Conservation (phyloP, 2,797 vertebrate species). For the Chloroceryle amazona region DNA sequence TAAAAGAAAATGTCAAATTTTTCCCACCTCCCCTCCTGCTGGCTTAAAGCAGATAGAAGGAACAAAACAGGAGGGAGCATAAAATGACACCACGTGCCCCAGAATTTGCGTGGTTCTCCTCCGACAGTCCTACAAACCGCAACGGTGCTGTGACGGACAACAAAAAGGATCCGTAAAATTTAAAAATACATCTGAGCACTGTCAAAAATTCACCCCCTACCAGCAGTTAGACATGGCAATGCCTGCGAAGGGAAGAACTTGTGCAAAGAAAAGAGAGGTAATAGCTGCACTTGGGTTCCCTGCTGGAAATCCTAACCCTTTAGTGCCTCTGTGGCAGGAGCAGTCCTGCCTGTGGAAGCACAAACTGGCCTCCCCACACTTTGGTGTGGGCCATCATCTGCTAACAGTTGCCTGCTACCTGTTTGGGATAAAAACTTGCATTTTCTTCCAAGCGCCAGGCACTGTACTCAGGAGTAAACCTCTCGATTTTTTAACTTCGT, state of each 20-base stretch:
- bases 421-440: background rate
- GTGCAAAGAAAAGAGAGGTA: background rate
- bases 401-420: background rate
- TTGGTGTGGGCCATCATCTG: background rate
- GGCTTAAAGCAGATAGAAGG: background rate
- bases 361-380: background rate
- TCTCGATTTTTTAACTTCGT: background rate
- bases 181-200: background rate
- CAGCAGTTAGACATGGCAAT: background rate
- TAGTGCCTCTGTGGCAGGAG: background rate
- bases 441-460: background rate
- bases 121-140: background rate
- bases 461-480: background rate
- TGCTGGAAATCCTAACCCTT: background rate
- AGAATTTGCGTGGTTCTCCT: background rate
- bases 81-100: background rate
- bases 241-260: background rate
- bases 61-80: background rate
- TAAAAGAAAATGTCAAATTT: background rate
- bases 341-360: background rate
- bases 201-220: background rate
- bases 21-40: background rate
- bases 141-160: background rate
- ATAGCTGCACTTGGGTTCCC: background rate
- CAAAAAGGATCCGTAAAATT: background rate